phyloP scores from a whole-genome alignment of 2,113 vertebrate genomes.

The Gambusia affinis region DNA sequence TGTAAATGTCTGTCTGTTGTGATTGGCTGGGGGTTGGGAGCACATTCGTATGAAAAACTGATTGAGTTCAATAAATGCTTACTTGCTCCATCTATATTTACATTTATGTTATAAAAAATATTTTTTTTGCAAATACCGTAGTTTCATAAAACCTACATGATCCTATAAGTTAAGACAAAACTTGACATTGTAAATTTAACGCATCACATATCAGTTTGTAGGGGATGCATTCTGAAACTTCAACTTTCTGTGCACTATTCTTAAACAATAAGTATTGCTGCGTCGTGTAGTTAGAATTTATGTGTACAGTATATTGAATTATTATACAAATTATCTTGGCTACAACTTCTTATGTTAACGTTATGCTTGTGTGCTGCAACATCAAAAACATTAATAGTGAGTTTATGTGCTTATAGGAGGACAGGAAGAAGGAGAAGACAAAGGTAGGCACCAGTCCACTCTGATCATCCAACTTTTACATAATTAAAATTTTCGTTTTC shows the following conservation, averaged over 20 bases:
- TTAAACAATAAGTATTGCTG: background rate
- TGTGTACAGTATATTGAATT: background rate
- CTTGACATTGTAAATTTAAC: background rate
- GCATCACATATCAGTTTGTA: background rate
- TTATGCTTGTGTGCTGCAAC: background rate
- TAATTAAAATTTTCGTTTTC: background rate
- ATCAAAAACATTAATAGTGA: background rate
- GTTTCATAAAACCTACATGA: too few relatives aligned
- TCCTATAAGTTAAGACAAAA: background rate
- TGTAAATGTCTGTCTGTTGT: too few relatives aligned
- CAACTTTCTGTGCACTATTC: background rate
- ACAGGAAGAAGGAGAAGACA: constrained; percentile 78
- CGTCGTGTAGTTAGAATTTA: background rate
- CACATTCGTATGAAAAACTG: too few relatives aligned
- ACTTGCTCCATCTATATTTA: too few relatives aligned
- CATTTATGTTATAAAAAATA: too few relatives aligned
- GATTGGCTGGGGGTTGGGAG: too few relatives aligned
- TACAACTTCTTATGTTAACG: background rate
- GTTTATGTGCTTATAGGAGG: constrained; percentile 78
- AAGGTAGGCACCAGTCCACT: constrained; percentile 80
- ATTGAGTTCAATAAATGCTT: too few relatives aligned
- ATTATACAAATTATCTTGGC: background rate
- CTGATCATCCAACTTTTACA: background rate
- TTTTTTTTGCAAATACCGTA: too few relatives aligned
- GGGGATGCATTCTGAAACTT: background rate